phyloP scores from a whole-genome alignment of 2,797 vertebrate species.

The Fistularia tabacaria region DNA sequence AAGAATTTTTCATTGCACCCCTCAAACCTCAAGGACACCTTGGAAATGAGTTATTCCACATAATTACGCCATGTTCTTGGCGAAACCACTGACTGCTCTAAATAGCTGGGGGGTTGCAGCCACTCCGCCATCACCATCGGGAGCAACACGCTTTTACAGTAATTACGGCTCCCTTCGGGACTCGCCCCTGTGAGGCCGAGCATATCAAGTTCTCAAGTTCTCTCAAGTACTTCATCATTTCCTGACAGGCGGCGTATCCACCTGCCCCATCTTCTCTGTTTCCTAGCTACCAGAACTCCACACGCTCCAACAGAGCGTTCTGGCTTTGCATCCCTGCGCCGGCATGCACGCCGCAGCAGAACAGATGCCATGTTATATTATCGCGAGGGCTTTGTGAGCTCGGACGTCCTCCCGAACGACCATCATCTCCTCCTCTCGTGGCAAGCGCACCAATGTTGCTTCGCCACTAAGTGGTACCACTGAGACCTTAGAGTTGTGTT shows the following conservation, averaged over 20 bases:
- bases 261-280: slow-evolving; percentile 16
- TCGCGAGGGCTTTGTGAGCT: background rate
- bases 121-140: slow-evolving; percentile 45
- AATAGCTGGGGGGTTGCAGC: slow-evolving; percentile 20
- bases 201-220: slow-evolving; percentile 20
- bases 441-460: no score
- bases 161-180: slow-evolving; percentile 50
- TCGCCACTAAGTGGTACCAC: no score
- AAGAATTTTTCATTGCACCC: no score
- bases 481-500: no score
- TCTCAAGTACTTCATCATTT: slow-evolving; percentile 43
- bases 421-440: no score
- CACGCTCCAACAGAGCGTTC: slow-evolving; percentile 1
- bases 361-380: background rate
- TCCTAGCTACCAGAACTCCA: slow-evolving; percentile 6
- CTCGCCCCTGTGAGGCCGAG: slow-evolving; percentile 30
- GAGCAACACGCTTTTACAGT: slow-evolving; percentile 55
- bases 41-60: no score
- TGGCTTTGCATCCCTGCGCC: background rate
- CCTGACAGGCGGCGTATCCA: slow-evolving; percentile 34
- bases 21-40: no score
- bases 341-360: no score
- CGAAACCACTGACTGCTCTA: no score
- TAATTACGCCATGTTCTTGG: no score
- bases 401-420: no score